Base-by-base conservation (phyloP, 2,888 invertebrate genomes). In the Mimas tiliae region DNA sequence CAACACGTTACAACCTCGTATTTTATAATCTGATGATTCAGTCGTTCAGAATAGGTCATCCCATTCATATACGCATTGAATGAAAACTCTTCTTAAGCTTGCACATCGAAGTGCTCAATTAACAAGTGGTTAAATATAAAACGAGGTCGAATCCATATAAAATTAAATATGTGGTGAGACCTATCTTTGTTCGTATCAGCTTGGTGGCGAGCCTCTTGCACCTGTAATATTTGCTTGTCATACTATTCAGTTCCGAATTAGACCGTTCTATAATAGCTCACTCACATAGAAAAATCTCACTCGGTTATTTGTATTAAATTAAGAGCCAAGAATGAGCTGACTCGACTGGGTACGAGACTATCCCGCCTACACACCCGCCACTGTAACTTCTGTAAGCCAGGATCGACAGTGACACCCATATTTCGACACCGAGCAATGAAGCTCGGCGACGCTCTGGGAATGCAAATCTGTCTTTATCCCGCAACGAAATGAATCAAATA, bases 121-220 rank as follows among this genome's bases (percentile, higher is more conserved):
- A 65, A 58, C 45, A 48, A 55, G 48, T 45, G 34, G 65, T 16
- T 65, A 65, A 58, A 58, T 65, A 50, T 65, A 65, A 65, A 65
- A 58, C 58, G 38, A 65, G 65, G 65, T 48, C 65, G 14, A 19
- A 65, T 48, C 47, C 47, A 58, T 65, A 58, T 48, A 65, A 19
- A 48, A 48, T 58, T 58, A 55, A 65, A 48, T 48, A 48, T 34
- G 16, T 11, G n/a, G 38, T 16, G 33, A 47, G 21, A 16, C 33
- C 21, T 65, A 34, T 65, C 48, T 58, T 48, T 58, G 33, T 27
- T 27, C 4, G 27, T 27, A 9, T 1, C 34, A 33, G 34, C 34
- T 55, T 38, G 7, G 11, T 34, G 33, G 38, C 19, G 42, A 58
- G 12, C 19, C 58, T 42, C 19, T 12, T 19, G 12, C 58, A 58